Conservation (phyloP, 2,888 invertebrate genomes). For the Lepidocyrtinus sp. region DNA sequence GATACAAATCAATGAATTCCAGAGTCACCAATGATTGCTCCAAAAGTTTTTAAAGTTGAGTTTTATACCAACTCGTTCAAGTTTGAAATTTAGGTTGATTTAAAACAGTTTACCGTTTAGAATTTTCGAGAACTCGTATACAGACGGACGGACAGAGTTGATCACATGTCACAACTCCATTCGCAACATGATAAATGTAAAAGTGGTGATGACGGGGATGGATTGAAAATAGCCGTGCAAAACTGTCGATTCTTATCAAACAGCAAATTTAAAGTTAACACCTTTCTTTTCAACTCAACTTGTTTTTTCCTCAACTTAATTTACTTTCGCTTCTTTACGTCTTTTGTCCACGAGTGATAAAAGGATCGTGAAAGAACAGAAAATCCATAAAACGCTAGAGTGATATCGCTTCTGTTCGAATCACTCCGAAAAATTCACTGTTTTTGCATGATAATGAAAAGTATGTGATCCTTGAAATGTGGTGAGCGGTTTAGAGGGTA, state of each 20-base stretch:
- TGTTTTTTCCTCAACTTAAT: neutral
- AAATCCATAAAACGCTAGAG: slow-evolving; percentile 1
- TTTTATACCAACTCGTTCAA: too few relatives aligned
- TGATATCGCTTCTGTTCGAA: neutral
- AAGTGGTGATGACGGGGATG: neutral
- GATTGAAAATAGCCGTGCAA: neutral
- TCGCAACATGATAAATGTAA: too few relatives aligned
- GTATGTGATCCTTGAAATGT: slow-evolving; percentile 49
- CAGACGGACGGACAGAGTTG: too few relatives aligned
- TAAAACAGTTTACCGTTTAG: too few relatives aligned
- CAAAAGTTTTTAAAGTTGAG: too few relatives aligned
- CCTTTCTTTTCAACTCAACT: neutral
- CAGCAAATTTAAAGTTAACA: slow-evolving; percentile 34
- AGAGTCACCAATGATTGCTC: too few relatives aligned
- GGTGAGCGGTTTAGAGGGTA: slow-evolving; percentile 11
- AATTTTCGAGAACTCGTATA: too few relatives aligned
- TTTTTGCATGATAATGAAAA: slow-evolving; percentile 51
- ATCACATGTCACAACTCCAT: too few relatives aligned
- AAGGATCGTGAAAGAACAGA: neutral
- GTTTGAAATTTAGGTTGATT: too few relatives aligned
- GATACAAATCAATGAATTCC: too few relatives aligned
- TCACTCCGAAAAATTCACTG: neutral
- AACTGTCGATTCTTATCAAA: slow-evolving; percentile 34
- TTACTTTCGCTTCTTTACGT: slow-evolving; percentile 7
- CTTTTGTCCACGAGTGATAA: slow-evolving; percentile 2